Evolutionary conservation across 2,113 vertebrate species (phyloP).

Genomic region (Vireo altiloquus): DNA sequence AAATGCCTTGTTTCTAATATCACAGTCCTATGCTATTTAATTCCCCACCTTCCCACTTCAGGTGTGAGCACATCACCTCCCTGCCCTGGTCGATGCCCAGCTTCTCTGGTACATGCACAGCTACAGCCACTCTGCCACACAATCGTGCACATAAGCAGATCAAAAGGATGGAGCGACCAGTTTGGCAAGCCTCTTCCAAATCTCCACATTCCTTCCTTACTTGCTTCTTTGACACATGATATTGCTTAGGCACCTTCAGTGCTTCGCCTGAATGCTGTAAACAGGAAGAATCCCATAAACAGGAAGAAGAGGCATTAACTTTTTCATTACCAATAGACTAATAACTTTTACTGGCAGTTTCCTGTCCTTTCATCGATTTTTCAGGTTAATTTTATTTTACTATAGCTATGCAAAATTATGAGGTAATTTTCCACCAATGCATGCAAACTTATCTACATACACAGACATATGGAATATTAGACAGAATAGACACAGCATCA

Average conservation of each 20-base stretch:
- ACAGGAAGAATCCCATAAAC: not conserved
- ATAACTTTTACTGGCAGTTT: not conserved
- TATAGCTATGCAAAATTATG: not conserved
- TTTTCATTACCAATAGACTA: not conserved
- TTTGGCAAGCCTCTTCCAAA: not conserved
- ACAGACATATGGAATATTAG: not conserved
- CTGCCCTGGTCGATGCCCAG: fast-evolving
- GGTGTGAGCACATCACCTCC: not conserved
- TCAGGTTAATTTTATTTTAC: not conserved
- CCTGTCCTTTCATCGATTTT: not conserved
- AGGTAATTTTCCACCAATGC: not conserved
- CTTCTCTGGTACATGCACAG: not conserved
- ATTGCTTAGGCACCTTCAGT: not conserved
- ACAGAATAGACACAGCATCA: not conserved
- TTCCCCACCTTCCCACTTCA: not conserved
- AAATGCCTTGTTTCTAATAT: not conserved
- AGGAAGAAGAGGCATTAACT: not conserved
- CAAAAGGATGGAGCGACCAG: not conserved
- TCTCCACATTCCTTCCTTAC: not conserved
- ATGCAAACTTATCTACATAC: not conserved
- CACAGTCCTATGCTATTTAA: not conserved
- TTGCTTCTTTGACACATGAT: not conserved
- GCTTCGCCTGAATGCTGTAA: not conserved
- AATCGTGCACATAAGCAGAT: fast-evolving
- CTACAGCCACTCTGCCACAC: not conserved